Base-by-base conservation (phyloP, 1,140 invertebrate genomes). In the Pseudomyrmex concolor region DNA sequence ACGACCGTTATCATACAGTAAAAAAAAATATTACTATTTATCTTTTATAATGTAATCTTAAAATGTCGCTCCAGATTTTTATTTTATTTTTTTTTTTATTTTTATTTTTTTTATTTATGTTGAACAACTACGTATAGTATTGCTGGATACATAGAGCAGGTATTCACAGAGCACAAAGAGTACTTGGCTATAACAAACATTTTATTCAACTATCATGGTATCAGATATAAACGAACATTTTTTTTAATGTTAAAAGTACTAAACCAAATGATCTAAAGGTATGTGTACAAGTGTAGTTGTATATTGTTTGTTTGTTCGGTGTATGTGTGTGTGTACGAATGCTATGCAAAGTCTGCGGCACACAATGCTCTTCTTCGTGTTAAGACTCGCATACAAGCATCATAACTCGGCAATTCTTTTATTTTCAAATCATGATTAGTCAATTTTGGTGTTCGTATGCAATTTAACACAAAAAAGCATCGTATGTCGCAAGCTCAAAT, bases 141-240 rank as follows among this genome's bases (percentile, higher is more conserved):
- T 70, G 67, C 70, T 88, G 87, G 87, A 86, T 85, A 63, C 71
- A 86, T 81, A 91, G 64, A 78, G 76, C 76, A 78, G 89, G 88
- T 92, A 92, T 91, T 91, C 89, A 92, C 89, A 92, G 85, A 91
- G 89, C 89, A 91, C 90, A 91, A 91, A 92, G 76, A 90, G 83
- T 91, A 90, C 84, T 92, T 92, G 91, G 91, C 91, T 92, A 92
- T 92, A 92, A 92, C 91, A 92, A 92, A 92, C 86, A 91, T 90
- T 92, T 92, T 92, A 92, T 92, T 92, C 87, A 92, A 91, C 90
- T 92, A 92, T 91, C 89, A 87, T 89, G 70, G 85, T 88, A 92
- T 92, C 91, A 91, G 90, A 90, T 92, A 92, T 92, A 92, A 92
- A 92, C 91, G 89, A 92, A 92, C 91, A 91, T 91, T 90, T 90